Base-by-base conservation (phyloP, 2,888 invertebrate genomes). In the Cryptus viduatorius region DNA sequence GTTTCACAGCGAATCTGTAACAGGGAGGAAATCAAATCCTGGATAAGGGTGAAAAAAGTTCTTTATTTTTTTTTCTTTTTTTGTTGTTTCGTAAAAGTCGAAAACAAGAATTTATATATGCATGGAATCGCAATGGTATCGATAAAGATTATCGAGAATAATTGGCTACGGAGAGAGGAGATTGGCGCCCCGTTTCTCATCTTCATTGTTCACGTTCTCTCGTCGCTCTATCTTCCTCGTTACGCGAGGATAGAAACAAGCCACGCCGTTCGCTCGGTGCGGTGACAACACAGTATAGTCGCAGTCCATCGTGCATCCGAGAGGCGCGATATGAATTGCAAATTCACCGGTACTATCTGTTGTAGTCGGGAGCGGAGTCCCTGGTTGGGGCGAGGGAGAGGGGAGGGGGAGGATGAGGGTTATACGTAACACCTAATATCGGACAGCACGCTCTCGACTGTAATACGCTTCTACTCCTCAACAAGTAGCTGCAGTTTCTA, bases 271-370 rank as follows among this genome's bases (percentile, higher is more conserved):
- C 19, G 65, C 12, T 16, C 76, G 71, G 65, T 37, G 37, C 85
- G 84, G 83, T 86, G 86, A 86, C 84, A 37, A 85, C 84, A 24
- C 56, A 56, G 24, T 50, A 76, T 80, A 59, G 86, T 85, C 82
- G 79, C 85, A 82, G 88, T 88, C 88, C 87, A 89, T 89, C 89
- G 89, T 86, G 89, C 88, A 89, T 89, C 87, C 90, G 85, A 86
- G 89, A 88, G 89, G 89, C 89, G 82, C 89, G 90, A 89, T 90
- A 90, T 90, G 90, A 90, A 90, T 90, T 90, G 90, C 90, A 90
- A 90, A 90, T 90, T 82, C 82, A 64, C 24, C 83, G 80, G 64
- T 75, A 75, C 42, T 77, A 72, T 71, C 29, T 61, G 50, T 16
- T 12, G 68, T 71, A 67, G 37, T 77, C 19, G 68, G 50, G 31